A percentile compares a stretch with the other conserved stretches of the same genome.
phyloP scores from a whole-genome alignment of 2,888 invertebrate genomes.

The Harpalus rubripes region DNA sequence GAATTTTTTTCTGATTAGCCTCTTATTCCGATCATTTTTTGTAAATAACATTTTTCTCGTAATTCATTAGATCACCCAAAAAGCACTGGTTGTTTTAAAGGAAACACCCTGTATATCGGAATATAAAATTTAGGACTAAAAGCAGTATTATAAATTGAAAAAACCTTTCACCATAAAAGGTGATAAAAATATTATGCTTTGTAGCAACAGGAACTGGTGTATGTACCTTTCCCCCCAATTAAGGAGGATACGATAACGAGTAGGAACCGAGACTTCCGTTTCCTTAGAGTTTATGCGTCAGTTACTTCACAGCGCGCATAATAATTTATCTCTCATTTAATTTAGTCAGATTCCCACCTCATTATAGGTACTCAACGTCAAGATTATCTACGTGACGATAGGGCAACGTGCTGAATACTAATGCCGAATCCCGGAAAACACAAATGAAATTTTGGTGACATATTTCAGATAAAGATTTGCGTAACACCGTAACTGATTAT shows the following conservation, averaged over 20 bases:
- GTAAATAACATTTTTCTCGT: no score
- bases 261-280: conserved; percentile 51
- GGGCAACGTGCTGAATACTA: not conserved
- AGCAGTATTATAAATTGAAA: not conserved
- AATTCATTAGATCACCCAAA: no score
- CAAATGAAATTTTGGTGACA: not conserved
- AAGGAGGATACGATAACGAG: conserved; percentile 28
- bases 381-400: not conserved
- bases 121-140: not conserved
- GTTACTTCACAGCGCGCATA: conserved; percentile 46
- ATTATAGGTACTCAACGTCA: conserved; percentile 23
- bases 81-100: no score
- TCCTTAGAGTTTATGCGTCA: conserved; percentile 47
- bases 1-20: no score
- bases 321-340: conserved; percentile 34
- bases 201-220: not conserved
- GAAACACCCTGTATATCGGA: no score
- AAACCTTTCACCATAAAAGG: conserved; percentile 7
- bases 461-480: not conserved
- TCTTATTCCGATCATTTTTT: no score
- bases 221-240: conserved; percentile 4
- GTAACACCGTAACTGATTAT: not conserved
- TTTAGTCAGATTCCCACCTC: conserved; percentile 23
- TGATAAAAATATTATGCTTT: not conserved
- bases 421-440: not conserved